Percentiles rank a stretch among this genome's conserved stretches.
Evolutionary conservation across 1,140 invertebrate genomes (phyloP).

Genomic region (Tetramorium parvispinum): DNA sequence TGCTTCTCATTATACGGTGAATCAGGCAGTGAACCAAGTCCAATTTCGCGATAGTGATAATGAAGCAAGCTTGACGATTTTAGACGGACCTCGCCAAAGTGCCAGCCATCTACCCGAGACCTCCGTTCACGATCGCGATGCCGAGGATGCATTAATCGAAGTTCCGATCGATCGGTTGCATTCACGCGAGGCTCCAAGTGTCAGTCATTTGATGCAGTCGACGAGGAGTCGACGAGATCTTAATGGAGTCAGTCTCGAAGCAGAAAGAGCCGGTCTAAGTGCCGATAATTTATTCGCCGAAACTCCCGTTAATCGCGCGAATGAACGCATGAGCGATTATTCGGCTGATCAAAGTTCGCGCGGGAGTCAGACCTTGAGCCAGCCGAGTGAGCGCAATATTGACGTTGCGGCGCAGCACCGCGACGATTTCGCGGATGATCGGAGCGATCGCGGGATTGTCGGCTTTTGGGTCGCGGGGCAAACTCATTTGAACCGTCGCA

Average conservation of each 20-base stretch:
- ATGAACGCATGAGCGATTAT: conserved; percentile 42
- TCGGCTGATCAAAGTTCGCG: neutral
- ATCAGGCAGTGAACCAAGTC: conserved; percentile 15
- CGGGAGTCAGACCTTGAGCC: neutral
- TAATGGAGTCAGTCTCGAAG: neutral
- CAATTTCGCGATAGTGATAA: conserved; percentile 23
- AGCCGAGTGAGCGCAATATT: neutral
- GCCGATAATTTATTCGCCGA: conserved; percentile 19
- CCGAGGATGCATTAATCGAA: conserved; percentile 9
- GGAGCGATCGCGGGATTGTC: neutral
- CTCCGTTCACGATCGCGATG: neutral
- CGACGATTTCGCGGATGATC: neutral
- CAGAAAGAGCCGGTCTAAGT: neutral
- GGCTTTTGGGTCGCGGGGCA: neutral
- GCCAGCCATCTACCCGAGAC: neutral
- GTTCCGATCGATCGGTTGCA: conserved; percentile 21
- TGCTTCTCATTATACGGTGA: neutral
- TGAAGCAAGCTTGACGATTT: conserved; percentile 20
- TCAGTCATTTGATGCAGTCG: neutral
- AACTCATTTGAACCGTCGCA: conserved; percentile 27
- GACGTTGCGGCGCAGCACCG: neutral
- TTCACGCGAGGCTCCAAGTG: conserved; percentile 13
- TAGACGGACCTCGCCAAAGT: neutral
- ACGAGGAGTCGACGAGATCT: neutral
- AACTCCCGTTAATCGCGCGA: conserved; percentile 7